Evolutionary conservation across 1,140 invertebrate genomes (phyloP).

Genomic region (Pachypsylla venusta): DNA sequence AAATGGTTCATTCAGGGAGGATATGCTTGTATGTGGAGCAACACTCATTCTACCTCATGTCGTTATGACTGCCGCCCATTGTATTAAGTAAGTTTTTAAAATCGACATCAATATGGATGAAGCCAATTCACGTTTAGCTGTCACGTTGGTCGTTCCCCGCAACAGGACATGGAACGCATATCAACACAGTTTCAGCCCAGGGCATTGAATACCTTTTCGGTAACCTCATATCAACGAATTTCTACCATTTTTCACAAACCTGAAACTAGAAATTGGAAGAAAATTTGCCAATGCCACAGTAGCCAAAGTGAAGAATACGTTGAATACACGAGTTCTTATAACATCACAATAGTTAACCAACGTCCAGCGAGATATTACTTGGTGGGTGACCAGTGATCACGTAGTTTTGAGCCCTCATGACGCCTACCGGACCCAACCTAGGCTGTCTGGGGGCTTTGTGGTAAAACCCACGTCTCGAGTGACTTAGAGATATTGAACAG

Average conservation of each 20-base stretch:
- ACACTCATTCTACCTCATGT: conserved; percentile 38
- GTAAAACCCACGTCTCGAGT: too few species aligned
- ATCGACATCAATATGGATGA: too few species aligned
- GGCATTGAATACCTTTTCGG: not conserved
- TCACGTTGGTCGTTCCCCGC: not conserved
- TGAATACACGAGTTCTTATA: too few species aligned
- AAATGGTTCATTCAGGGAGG: conserved; percentile 22
- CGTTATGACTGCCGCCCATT: conserved; percentile 40
- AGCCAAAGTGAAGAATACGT: too few species aligned
- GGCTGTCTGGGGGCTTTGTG: too few species aligned
- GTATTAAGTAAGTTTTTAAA: conserved; percentile 26
- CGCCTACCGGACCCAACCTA: too few species aligned
- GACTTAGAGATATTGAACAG: too few species aligned
- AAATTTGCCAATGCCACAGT: too few species aligned
- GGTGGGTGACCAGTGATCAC: too few species aligned
- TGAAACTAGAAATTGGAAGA: not conserved
- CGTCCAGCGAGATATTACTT: too few species aligned
- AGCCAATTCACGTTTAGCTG: not conserved
- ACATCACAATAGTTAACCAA: too few species aligned
- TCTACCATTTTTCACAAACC: not conserved
- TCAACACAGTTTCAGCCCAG: not conserved
- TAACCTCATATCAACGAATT: not conserved
- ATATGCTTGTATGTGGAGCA: conserved; percentile 38
- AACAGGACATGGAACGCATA: not conserved
- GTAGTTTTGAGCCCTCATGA: too few species aligned